Percentiles rank a stretch among this genome's conserved stretches.
Evolutionary conservation across 2,888 invertebrate genomes (phyloP).

Genomic region (Drosophila anceps): DNA sequence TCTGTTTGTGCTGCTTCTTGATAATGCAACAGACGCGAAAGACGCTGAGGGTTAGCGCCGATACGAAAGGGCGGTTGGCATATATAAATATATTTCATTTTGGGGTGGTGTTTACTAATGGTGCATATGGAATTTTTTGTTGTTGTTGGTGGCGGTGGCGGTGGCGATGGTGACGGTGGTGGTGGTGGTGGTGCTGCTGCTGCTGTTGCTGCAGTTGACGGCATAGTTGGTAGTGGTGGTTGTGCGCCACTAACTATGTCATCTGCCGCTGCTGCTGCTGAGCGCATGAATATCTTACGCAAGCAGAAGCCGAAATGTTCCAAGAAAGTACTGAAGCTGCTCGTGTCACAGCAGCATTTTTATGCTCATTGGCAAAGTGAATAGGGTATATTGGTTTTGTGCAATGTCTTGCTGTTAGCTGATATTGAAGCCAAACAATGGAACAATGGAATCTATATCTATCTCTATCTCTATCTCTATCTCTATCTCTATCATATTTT

Average conservation of each 20-base stretch:
- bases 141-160: neutral
- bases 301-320: neutral
- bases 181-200: neutral
- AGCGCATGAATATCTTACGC: neutral
- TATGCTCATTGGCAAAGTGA: neutral
- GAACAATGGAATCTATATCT: too few species aligned
- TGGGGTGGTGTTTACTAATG: slow-evolving; percentile 32
- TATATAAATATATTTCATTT: slow-evolving; percentile 6
- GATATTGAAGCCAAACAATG: too few species aligned
- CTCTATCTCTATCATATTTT: too few species aligned
- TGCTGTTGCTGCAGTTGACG: slow-evolving; percentile 26
- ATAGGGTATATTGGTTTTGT: neutral
- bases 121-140: slow-evolving; percentile 9
- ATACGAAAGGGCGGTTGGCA: slow-evolving; percentile 11
- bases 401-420: too few species aligned
- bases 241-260: slow-evolving; percentile 26
- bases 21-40: slow-evolving; percentile 29
- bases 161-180: slow-evolving; percentile 18
- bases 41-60: slow-evolving; percentile 35
- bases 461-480: too few species aligned
- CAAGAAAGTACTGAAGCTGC: neutral
- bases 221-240: neutral
- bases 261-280: neutral
- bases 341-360: neutral
- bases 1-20: slow-evolving; percentile 2